These are phyloP conservation scores for Aphelocoma californica DNA, from an alignment of 2,797 vertebrate genomes.

Conservation along the genomic window DNA sequence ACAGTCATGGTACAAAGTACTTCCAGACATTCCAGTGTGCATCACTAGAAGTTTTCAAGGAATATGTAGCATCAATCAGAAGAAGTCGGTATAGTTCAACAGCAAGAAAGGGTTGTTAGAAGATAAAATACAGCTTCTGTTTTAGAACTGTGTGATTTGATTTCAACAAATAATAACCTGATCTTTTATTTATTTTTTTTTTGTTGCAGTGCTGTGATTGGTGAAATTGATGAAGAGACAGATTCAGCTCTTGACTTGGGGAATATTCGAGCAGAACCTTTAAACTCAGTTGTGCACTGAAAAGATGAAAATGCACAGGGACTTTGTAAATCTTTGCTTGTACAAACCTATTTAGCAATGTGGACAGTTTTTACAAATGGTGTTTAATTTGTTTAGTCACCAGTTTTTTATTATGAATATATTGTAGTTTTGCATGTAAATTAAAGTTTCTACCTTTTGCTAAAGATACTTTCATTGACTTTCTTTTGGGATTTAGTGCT, in stretches of 20 bases:
- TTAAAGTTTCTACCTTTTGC: constrained; percentile 79
- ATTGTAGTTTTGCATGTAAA: constrained; percentile 73
- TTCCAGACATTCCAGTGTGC: neutral
- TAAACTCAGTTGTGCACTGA: constrained; percentile 96
- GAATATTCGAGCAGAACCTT: constrained; percentile 95
- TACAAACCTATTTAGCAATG: constrained; percentile 69
- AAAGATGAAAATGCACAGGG: constrained; percentile 10
- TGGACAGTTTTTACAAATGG: constrained; percentile 54
- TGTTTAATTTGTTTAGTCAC: constrained; percentile 52
- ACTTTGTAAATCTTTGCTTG: constrained; percentile 74
- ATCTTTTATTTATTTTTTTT: neutral
- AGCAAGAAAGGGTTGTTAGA: neutral
- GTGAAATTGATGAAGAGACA: constrained; percentile 97
- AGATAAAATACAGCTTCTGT: neutral
- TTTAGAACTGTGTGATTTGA: neutral
- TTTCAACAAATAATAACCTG: neutral
- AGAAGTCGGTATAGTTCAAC: neutral
- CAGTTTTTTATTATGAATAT: constrained; percentile 53
- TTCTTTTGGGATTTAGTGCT: neutral
- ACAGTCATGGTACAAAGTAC: neutral
- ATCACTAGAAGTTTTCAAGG: neutral
- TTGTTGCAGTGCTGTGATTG: constrained; percentile 90
- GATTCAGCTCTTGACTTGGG: constrained; percentile 95
- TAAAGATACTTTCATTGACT: neutral
- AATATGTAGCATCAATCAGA: neutral